Percentiles rank a stretch among this genome's conserved stretches.
Conservation (phyloP, 2,888 invertebrate species). For the Escarpia spicata region DNA sequence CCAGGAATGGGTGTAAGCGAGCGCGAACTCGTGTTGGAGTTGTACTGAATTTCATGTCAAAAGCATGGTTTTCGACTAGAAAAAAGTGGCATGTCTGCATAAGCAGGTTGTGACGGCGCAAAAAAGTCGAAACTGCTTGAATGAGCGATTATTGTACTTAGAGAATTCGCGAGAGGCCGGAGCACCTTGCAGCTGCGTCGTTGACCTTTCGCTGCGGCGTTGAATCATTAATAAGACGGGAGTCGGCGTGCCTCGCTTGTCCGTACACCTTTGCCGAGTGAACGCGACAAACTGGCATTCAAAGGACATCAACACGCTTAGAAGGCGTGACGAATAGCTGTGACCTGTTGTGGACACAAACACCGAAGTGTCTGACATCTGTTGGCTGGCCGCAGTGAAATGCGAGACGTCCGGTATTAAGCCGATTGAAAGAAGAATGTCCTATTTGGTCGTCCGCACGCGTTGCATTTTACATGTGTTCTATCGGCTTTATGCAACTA, state of each 20-base stretch:
- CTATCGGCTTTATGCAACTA: too few species aligned
- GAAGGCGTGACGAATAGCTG: background rate
- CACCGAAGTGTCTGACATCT: background rate
- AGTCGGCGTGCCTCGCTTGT: background rate
- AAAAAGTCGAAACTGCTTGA: background rate
- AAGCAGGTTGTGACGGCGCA: background rate
- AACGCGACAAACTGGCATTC: background rate
- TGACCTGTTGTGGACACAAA: background rate
- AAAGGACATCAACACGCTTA: background rate
- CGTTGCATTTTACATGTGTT: too few species aligned
- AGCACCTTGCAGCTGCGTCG: background rate
- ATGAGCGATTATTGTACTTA: conserved; percentile 1
- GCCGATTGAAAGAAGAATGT: background rate
- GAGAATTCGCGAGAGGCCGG: background rate
- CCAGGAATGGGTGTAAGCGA: too few species aligned
- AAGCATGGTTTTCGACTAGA: background rate
- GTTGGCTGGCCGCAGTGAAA: background rate
- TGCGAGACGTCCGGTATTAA: background rate
- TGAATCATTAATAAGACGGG: background rate
- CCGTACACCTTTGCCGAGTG: background rate
- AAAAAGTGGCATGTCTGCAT: background rate
- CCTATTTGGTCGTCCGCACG: too few species aligned
- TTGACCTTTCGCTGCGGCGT: background rate
- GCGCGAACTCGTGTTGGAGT: too few species aligned
- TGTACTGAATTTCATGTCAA: too few species aligned